These are phyloP conservation scores for Orthonyx spaldingii DNA, from an alignment of 2,113 vertebrate genomes.

Conservation along the genomic window DNA sequence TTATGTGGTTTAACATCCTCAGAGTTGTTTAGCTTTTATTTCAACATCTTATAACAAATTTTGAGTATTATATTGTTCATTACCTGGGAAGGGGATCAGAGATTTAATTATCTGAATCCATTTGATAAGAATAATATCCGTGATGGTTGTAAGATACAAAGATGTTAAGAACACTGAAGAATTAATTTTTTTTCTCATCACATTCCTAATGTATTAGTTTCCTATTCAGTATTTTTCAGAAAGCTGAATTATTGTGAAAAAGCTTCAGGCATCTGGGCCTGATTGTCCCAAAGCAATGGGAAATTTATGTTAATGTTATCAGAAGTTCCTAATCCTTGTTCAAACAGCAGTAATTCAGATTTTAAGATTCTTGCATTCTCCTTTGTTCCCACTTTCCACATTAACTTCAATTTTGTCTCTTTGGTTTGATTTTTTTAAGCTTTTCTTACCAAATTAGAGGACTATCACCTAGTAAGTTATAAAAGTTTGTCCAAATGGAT, in stretches of 20 bases:
- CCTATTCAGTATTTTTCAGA: not conserved
- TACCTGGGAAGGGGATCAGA: not conserved
- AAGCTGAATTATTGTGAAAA: not conserved
- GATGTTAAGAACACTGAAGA: not conserved
- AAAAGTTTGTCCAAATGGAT: not conserved
- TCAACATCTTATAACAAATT: not conserved
- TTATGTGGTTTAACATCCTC: not conserved
- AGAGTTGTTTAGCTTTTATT: not conserved
- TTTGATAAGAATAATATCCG: not conserved
- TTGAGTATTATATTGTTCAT: not conserved
- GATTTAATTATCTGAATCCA: not conserved
- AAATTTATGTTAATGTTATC: not conserved
- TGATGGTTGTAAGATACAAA: not conserved
- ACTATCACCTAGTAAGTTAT: not conserved
- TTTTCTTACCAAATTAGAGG: not conserved
- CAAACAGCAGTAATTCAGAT: not conserved
- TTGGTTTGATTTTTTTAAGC: not conserved
- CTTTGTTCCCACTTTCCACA: not conserved
- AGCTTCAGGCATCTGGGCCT: not conserved
- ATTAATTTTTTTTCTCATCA: not conserved
- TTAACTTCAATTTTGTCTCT: not conserved
- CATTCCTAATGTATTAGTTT: not conserved
- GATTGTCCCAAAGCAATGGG: not conserved
- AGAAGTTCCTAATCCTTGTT: not conserved
- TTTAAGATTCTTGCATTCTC: not conserved